Conservation (phyloP, 2,113 vertebrate genomes). For the Gorsachius goisagi region DNA sequence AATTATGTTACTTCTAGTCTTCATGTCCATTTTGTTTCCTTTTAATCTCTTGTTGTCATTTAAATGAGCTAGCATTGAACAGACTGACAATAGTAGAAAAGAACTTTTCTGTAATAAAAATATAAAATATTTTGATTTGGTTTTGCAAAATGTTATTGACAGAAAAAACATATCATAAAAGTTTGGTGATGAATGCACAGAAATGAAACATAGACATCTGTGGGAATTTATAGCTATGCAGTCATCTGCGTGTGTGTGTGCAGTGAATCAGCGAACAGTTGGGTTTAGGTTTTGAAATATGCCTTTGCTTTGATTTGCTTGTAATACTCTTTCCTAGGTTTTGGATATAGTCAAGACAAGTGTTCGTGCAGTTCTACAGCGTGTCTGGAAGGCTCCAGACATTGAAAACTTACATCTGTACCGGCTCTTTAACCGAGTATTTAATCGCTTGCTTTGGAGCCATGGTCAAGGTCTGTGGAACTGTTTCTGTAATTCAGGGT, state of each 20-base stretch:
- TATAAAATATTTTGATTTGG: slow-evolving; percentile 4
- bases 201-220: neutral
- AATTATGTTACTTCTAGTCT: neutral
- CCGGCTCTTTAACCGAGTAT: slow-evolving; percentile 91
- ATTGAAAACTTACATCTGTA: slow-evolving; percentile 90
- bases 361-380: slow-evolving; percentile 84
- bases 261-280: neutral
- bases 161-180: neutral
- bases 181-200: neutral
- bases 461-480: slow-evolving; percentile 97
- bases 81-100: neutral
- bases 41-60: neutral
- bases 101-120: neutral
- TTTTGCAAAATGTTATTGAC: neutral
- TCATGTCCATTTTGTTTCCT: neutral
- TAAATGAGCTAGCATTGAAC: neutral
- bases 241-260: neutral
- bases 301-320: slow-evolving; percentile 10
- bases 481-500: slow-evolving; percentile 94
- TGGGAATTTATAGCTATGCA: neutral
- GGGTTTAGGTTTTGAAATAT: neutral
- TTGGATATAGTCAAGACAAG: slow-evolving; percentile 95
- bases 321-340: slow-evolving; percentile 76
- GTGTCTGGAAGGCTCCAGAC: slow-evolving; percentile 90
- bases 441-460: slow-evolving; percentile 94